A percentile compares a stretch with the other conserved stretches of the same genome.
Conservation (phyloP, 2,113 vertebrate genomes). For the Halcyon malimbica region DNA sequence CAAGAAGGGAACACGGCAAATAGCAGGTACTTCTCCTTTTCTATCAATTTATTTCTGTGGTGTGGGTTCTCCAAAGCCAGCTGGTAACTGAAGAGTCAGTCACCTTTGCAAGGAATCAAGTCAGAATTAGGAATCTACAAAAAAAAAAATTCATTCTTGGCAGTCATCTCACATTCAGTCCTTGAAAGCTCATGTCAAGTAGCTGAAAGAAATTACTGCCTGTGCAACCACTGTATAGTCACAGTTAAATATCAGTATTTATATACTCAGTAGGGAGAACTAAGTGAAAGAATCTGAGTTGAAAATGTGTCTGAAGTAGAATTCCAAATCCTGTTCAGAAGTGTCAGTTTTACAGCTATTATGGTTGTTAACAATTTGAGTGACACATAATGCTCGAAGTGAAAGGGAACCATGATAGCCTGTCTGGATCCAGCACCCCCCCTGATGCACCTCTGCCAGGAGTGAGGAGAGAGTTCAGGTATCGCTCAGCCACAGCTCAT, state of each 20-base stretch:
- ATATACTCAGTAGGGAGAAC: conserved; percentile 40
- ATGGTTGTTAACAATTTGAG: background rate
- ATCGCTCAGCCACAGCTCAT: background rate
- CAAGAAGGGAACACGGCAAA: background rate
- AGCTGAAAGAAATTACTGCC: conserved; percentile 29
- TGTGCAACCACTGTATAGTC: conserved; percentile 37
- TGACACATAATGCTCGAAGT: background rate
- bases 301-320: conserved; percentile 62
- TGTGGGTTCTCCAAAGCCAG: conserved; percentile 60
- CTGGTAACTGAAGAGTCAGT: conserved; percentile 49
- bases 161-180: conserved; percentile 45
- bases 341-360: background rate
- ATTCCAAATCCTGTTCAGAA: background rate
- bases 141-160: conserved; percentile 2
- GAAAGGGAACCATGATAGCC: background rate
- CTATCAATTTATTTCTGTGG: conserved; percentile 15
- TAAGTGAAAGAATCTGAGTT: conserved; percentile 46
- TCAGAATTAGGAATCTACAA: conserved; percentile 53
- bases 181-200: conserved; percentile 44
- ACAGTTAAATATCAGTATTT: conserved; percentile 41
- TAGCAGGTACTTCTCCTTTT: background rate
- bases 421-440: background rate
- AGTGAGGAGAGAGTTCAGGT: background rate
- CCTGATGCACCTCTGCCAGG: background rate
- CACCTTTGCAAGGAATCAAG: conserved; percentile 37